A percentile compares a stretch with the other conserved stretches of the same genome.
Conservation (phyloP, 2,113 vertebrate genomes). For the Brachypteracias leptosomus region DNA sequence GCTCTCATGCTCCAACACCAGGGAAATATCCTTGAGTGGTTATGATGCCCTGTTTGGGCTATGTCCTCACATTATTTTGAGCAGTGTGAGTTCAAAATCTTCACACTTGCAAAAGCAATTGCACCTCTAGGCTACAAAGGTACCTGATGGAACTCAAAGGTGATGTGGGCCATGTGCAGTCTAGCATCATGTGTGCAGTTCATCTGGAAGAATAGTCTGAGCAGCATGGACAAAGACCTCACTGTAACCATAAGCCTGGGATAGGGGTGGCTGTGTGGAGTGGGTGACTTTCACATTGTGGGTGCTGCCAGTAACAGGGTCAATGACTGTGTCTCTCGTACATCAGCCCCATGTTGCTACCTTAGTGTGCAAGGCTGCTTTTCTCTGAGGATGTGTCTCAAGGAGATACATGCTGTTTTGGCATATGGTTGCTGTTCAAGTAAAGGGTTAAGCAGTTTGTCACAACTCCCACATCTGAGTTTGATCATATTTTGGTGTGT, state of each 20-base stretch:
- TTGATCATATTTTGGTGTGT: background rate
- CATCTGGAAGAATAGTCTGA: background rate
- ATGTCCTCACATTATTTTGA: background rate
- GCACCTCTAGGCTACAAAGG: background rate
- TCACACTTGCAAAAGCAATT: background rate
- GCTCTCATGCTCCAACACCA: accelerated
- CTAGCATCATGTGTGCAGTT: background rate
- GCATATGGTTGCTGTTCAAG: background rate
- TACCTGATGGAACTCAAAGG: background rate
- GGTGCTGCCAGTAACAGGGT: background rate
- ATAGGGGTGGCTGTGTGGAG: background rate
- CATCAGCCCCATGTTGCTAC: background rate
- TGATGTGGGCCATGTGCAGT: no score
- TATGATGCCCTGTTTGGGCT: background rate
- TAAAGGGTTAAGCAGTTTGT: background rate
- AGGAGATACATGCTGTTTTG: background rate
- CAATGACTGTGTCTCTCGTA: background rate
- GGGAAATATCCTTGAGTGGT: background rate
- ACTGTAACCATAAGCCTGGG: background rate
- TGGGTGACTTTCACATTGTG: background rate
- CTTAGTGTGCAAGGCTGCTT: background rate
- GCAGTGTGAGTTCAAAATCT: background rate
- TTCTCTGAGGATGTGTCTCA: background rate
- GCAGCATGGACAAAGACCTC: background rate
- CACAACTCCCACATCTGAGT: background rate